A percentile compares a stretch with the other conserved stretches of the same genome.
phyloP scores from a whole-genome alignment of 2,888 invertebrate genomes.

The Plagiodera versicolora region DNA sequence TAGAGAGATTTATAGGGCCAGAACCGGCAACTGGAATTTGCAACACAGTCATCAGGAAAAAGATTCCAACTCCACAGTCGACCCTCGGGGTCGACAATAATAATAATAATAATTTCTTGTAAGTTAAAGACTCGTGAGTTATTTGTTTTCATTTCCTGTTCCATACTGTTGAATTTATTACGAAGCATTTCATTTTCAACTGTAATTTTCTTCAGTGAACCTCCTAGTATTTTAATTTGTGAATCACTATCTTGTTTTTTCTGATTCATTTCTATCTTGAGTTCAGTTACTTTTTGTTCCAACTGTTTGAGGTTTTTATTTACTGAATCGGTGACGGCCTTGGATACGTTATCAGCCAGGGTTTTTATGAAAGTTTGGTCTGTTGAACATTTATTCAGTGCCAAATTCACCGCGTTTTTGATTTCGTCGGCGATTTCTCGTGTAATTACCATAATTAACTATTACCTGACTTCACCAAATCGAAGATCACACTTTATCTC shows the following conservation, averaged over 20 bases:
- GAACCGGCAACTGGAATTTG: no score
- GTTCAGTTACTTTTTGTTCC: neutral
- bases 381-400: neutral
- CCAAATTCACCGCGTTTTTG: neutral
- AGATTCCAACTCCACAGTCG: no score
- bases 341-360: neutral
- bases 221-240: neutral
- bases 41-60: no score
- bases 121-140: constrained; percentile 2
- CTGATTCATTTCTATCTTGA: neutral
- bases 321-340: neutral
- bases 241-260: neutral
- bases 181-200: constrained; percentile 1
- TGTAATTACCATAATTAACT: neutral
- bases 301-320: neutral
- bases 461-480: neutral
- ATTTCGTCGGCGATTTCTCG: neutral
- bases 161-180: constrained; percentile 5
- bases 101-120: no score
- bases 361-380: neutral
- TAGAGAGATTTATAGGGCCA: no score
- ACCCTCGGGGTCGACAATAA: no score
- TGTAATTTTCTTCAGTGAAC: neutral
- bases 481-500: neutral
- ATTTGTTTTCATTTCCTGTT: constrained; percentile 6